Base-by-base conservation (phyloP, 2,113 vertebrate genomes). In the Rhegmatorhina hoffmannsi region DNA sequence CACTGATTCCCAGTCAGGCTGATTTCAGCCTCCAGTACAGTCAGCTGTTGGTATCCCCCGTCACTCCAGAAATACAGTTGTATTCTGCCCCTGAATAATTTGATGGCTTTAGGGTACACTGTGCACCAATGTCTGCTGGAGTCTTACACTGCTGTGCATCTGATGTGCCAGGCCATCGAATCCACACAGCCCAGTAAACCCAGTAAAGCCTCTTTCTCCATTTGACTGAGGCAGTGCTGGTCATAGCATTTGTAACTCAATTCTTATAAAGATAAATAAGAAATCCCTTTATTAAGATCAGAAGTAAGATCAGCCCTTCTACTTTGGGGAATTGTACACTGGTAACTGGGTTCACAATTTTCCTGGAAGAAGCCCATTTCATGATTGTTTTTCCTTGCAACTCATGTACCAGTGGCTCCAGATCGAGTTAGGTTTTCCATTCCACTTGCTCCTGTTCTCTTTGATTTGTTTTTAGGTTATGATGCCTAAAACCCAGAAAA, bases 391-490 rank as follows among this genome's bases (percentile, higher is more conserved):
- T 82, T 52, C 6, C 44, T 67, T 53, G 7, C 18, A 52, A 14
- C 15, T n/a, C 18, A 19, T 0, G 0, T 50, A 33, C 7, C 31
- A 17, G 12, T 29, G 53, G 25, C 8, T 66, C 9, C 7, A 36
- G 23, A 59, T 20, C 0, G 1, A 59, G 8, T 46, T 60, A 19
- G 5, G 16, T 29, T 74, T 82, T 82, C 18, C 15, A 46, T 14
- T 13, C 18, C 1, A 0, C 46, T 67, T 59, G 18, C 18, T 89
- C 23, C 20, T 38, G 15, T 46, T 52, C 12, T 59, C 10, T 89
- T 50, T 44, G 26, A 19, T 43, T 43, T 43, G 40, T 43, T 43
- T 43, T 43, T 43, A 43, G 26, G 6, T 28, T 15, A 67, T 38
- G 58, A 12, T 50, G 13, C 49, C 49, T 50, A 50, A 50, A 50